phyloP scores from a whole-genome alignment of 2,113 vertebrate genomes.

The Cynocephalus volans region DNA sequence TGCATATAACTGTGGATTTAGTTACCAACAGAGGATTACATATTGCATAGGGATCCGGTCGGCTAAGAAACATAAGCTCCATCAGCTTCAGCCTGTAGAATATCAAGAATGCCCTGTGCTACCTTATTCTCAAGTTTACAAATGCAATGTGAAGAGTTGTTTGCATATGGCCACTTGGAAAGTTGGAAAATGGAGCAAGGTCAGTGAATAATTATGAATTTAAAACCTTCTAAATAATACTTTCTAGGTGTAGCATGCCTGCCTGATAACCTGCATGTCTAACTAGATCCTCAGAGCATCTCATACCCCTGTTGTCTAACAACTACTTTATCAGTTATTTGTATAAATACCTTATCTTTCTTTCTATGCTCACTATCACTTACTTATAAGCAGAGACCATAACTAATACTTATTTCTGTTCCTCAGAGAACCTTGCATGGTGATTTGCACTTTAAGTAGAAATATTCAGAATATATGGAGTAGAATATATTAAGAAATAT shows the following conservation, averaged over 20 bases:
- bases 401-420: neutral
- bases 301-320: neutral
- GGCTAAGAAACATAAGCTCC: constrained; percentile 73
- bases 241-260: neutral
- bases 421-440: neutral
- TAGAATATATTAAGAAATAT: neutral
- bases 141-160: constrained; percentile 91
- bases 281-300: neutral
- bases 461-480: too few relatives aligned
- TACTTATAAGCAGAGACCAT: neutral
- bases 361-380: neutral
- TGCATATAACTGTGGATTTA: constrained; percentile 91
- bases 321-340: neutral
- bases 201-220: constrained; percentile 77
- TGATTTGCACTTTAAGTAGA: neutral
- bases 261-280: neutral
- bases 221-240: neutral
- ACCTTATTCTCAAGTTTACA: constrained; percentile 86
- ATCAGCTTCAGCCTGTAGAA: constrained; percentile 75
- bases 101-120: constrained; percentile 89
- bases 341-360: neutral
- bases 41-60: constrained; percentile 90
- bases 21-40: constrained; percentile 90
- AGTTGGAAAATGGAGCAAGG: constrained; percentile 94
- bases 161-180: constrained; percentile 91